These are phyloP conservation scores for Choristoneura rosaceana DNA, from an alignment of 2,888 invertebrate genomes.

Conservation along the genomic window DNA sequence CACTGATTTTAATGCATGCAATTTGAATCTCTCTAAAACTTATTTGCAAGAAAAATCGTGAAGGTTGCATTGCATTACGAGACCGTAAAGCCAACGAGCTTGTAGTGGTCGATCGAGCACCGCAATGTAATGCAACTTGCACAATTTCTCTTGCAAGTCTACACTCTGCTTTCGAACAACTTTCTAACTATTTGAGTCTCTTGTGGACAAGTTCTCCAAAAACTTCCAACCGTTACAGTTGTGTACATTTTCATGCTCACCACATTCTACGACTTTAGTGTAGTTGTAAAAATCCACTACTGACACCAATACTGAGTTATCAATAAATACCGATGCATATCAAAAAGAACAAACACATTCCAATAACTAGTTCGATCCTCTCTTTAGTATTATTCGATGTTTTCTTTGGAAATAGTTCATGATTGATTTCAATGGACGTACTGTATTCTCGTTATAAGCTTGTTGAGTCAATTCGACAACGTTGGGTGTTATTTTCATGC, in stretches of 20 bases:
- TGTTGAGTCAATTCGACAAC: background rate
- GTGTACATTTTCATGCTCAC: background rate
- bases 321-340: background rate
- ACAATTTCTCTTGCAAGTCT: too few relatives aligned
- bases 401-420: conserved; percentile 7
- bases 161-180: too few relatives aligned
- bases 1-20: too few relatives aligned
- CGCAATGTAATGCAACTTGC: too few relatives aligned
- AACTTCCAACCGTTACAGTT: background rate
- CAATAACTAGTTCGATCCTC: background rate
- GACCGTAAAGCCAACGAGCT: too few relatives aligned
- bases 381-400: background rate
- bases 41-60: too few relatives aligned
- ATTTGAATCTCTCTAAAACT: too few relatives aligned
- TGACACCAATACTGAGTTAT: background rate
- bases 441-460: conserved; percentile 7
- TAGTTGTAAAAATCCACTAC: background rate
- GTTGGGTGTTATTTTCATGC: conserved; percentile 23
- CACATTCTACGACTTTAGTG: too few relatives aligned
- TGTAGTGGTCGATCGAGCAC: too few relatives aligned
- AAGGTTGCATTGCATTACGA: too few relatives aligned
- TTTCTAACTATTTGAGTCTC: background rate
- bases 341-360: background rate
- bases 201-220: background rate
- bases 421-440: conserved; percentile 3